Base-by-base conservation (phyloP, 2,797 vertebrate species). In the Caiman crocodilus region DNA sequence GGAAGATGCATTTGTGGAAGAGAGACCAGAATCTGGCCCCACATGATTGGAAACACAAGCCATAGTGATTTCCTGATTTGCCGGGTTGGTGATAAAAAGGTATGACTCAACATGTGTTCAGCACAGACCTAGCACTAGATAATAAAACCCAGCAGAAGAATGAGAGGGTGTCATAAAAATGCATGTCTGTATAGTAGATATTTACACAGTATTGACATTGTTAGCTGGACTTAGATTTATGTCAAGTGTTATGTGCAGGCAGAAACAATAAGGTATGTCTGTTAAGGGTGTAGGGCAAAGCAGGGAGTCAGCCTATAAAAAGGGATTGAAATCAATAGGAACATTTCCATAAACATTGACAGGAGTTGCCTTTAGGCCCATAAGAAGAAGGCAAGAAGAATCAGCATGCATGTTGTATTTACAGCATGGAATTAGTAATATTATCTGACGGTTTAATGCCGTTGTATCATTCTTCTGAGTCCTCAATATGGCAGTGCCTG, bases 181-280 rank as follows among this genome's bases (percentile, higher is more conserved):
- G 85, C 3, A 58, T 18, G 82, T 91, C 80, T 89, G 23, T 84
- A 21, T 71, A 65, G 82, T 64, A 86, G 87, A 56, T 92, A 91
- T 90, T 94, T 95, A 94, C 85, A 77, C 90, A 89, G 42, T 77
- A 95, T 93, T 56, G 79, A 89, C 90, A 84, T 69, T 92, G 87
- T 88, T 89, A 89, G 79, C 90, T 79, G 55, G 71, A 59, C 91
- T 88, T 88, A 79, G 87, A 90, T 96, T 96, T 92, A 85, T 83
- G 82, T 95, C 85, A 85, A 92, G 94, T 92, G 93, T 89, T 96
- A 91, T 85, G 58, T 0, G 1, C 84, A 90, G 85, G 88, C 94
- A 89, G 95, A 96, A 96, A 90, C 93, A 94, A 96, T 95, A 89
- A 96, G 96, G 83, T 89, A 75, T 90, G 94, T 95, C 81, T 93